phyloP scores from a whole-genome alignment of 2,113 vertebrate genomes.

The Meleagris gallopavo region DNA sequence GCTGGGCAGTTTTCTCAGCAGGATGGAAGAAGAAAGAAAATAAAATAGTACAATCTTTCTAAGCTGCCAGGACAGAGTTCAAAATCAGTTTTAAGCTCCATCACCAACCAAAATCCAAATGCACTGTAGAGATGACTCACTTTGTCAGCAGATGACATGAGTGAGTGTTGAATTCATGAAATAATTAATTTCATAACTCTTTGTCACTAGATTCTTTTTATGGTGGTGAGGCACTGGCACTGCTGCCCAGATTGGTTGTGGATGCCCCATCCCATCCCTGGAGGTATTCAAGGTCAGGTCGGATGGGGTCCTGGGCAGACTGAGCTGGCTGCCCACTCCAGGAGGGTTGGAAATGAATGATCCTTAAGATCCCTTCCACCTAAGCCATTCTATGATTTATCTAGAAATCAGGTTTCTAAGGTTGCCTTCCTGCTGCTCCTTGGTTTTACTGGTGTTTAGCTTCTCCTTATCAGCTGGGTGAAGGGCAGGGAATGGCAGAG shows the following conservation, averaged over 20 bases:
- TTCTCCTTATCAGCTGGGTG: not conserved
- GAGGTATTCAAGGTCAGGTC: no score
- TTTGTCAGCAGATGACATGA: constrained; percentile 32
- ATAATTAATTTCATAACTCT: constrained; percentile 18
- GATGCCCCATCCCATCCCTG: no score
- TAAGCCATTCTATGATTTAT: not conserved
- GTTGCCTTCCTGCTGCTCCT: not conserved
- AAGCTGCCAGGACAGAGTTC: not conserved
- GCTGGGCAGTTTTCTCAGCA: constrained; percentile 31
- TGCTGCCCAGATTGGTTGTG: no score
- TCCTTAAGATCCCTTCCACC: no score
- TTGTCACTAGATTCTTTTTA: not conserved
- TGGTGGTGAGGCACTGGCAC: no score
- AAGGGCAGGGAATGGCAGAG: not conserved
- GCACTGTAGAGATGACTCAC: constrained; percentile 4
- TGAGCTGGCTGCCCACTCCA: no score
- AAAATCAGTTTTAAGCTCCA: constrained; percentile 30
- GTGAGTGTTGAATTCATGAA: constrained; percentile 1
- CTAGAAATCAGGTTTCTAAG: constrained; percentile 8
- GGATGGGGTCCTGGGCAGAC: no score
- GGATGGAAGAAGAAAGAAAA: constrained; percentile 13
- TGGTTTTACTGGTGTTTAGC: not conserved
- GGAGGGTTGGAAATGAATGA: no score
- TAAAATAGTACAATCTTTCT: not conserved
- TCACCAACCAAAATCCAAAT: constrained; percentile 31